Base-by-base conservation (phyloP, 1,140 invertebrate genomes). In the Helicorthomorpha holstii region DNA sequence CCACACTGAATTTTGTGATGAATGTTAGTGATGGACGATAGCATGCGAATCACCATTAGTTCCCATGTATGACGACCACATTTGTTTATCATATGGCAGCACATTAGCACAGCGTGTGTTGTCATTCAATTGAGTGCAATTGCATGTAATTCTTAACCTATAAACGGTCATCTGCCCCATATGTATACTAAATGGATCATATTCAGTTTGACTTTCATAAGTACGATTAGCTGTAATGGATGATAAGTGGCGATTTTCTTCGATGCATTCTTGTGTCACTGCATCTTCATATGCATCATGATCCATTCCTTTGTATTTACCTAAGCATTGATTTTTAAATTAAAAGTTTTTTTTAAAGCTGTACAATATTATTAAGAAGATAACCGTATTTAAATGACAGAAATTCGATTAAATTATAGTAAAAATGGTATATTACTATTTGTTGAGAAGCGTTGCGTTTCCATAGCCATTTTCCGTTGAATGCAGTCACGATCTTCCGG, bases 101-200 rank as follows among this genome's bases (percentile, higher is more conserved):
- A 71, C 57, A 22, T 58, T 55, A n/a, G 61, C 56, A 53, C 68
- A 70, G 42, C 55, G 53, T 26, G 55, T 57, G 12, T 48, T 55
- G 27, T 41, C 49, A 16, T 52, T 53, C 45, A 58, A 54, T 1
- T 54, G 52, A 2, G 47, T 46, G 57, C 69, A 70, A 12, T 53
- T 60, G 45, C 64, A 66, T 46, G 59, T 63, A 2, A 72, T n/a
- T 25, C 65, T 58, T 4, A 71, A 42, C 59, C 72, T 65, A 60
- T 73, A 73, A 0, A 74, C 61, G 12, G 72, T 73, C 66, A 73
- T 69, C 56, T 72, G 69, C 4, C 73, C 72, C 71, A 74, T 73
- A 27, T 69, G 65, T 1, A 72, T 53, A 49, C 68, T 65, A 50
- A 69, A 72, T 1, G 68, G 65, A 55, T 69, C 65, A 50, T 66